phyloP scores from a whole-genome alignment of 2,888 invertebrate genomes.

The Eretmocerus hayati region DNA sequence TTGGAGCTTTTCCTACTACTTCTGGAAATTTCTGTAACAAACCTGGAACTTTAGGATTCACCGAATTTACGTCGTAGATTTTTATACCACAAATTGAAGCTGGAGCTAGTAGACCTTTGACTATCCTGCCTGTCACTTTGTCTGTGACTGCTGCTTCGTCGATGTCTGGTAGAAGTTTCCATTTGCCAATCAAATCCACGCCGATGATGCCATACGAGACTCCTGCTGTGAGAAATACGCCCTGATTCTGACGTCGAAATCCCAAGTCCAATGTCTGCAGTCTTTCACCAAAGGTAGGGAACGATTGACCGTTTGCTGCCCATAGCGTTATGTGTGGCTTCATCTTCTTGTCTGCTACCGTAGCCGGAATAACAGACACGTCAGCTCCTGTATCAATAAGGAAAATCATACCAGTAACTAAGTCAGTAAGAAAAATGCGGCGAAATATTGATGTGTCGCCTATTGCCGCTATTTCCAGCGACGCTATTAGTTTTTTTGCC shows the following conservation, averaged over 20 bases:
- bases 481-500: too few species aligned
- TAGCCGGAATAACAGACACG: neutral
- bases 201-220: neutral
- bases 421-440: neutral
- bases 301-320: neutral
- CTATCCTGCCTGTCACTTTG: neutral
- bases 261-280: neutral
- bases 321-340: conserved; percentile 1
- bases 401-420: neutral
- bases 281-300: neutral
- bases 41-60: neutral
- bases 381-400: neutral
- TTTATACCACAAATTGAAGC: neutral
- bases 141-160: neutral
- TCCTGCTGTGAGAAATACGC: neutral
- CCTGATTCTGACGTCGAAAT: neutral
- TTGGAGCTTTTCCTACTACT: neutral
- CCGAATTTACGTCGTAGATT: neutral
- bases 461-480: neutral
- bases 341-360: neutral
- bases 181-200: neutral
- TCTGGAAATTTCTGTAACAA: neutral
- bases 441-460: neutral
- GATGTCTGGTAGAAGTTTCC: neutral
- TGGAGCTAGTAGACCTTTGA: neutral